Percentiles rank a stretch among this genome's conserved stretches.
phyloP scores from a whole-genome alignment of 2,113 vertebrate species.

The human (Homo sapiens) region GRCh38 chr3:60339501-60340000 shows the following conservation, averaged over 20 bases:
- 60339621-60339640: conserved; percentile 44
- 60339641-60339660: conserved; percentile 56
- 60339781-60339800: not conserved
- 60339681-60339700: conserved; percentile 73
- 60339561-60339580: not conserved
- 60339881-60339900: not conserved
- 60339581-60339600: conserved; percentile 28
- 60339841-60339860: not conserved
- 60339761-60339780: not conserved
- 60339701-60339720: conserved; percentile 67
- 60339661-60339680: conserved; percentile 70
- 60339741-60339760: not conserved
- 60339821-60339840: not conserved
- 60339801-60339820: not conserved
- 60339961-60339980: conserved; percentile 75
- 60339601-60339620: conserved; percentile 41
- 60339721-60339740: not conserved
- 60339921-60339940: conserved; percentile 45
- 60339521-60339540: not conserved
- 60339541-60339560: too few species aligned
- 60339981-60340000: conserved; percentile 76
- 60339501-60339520: not conserved
- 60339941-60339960: conserved; percentile 73
- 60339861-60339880: conserved; percentile 12
- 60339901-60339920: not conserved